phyloP scores from a whole-genome alignment of 2,888 invertebrate genomes.

The Dolichopus griseipennis region DNA sequence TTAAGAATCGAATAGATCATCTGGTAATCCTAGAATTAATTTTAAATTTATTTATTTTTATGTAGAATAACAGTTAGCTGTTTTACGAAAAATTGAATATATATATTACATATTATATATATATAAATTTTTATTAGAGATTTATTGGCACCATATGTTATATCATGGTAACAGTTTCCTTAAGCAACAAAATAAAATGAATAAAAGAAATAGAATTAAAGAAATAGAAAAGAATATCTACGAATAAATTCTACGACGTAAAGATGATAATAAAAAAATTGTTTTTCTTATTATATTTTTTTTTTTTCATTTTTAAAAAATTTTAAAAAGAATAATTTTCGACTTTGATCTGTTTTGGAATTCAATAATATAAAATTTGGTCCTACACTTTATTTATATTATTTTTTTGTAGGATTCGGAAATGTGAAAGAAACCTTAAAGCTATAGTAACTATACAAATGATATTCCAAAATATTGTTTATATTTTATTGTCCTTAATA shows the following conservation, averaged over 20 bases:
- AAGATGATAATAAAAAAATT: background rate
- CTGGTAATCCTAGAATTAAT: background rate
- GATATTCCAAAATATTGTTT: background rate
- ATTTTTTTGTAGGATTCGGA: background rate
- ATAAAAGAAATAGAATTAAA: no score
- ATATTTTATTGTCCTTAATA: background rate
- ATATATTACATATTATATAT: no score
- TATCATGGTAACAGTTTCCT: background rate
- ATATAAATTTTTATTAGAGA: background rate
- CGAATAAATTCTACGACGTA: background rate
- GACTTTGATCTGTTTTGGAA: background rate
- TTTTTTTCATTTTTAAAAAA: no score
- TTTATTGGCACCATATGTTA: background rate
- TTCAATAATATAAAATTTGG: background rate
- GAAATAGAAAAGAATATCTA: no score
- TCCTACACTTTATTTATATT: background rate
- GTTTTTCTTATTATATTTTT: background rate
- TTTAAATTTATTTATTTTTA: background rate
- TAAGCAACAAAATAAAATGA: no score
- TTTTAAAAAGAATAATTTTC: background rate
- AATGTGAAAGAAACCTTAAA: background rate
- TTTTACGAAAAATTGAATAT: background rate
- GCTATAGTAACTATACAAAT: background rate
- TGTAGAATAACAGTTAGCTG: background rate
- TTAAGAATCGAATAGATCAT: background rate